Conservation (phyloP, 2,888 invertebrate genomes). For the Hemicrepidius hirtus region DNA sequence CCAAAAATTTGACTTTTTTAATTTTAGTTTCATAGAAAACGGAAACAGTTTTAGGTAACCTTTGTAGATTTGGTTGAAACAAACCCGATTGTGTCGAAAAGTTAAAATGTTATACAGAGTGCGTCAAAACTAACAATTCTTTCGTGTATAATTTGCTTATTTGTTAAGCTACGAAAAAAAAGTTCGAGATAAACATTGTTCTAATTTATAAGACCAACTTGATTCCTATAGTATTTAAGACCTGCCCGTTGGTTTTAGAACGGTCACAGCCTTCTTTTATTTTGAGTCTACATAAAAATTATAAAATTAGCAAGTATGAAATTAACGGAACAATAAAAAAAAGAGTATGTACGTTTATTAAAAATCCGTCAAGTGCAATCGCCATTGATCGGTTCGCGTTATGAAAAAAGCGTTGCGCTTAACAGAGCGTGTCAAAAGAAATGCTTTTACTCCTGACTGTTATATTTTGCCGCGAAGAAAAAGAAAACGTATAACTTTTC, state of each 20-base stretch:
- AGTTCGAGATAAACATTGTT: too few species aligned
- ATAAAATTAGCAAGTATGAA: conserved; percentile 19
- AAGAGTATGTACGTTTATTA: neutral
- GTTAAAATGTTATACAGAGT: too few species aligned
- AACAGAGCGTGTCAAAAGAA: conserved; percentile 40
- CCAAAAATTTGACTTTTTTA: too few species aligned
- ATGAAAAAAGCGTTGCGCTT: conserved; percentile 26
- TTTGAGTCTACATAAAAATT: neutral
- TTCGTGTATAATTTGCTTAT: too few species aligned
- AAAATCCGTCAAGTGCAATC: conserved; percentile 16
- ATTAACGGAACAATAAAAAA: conserved; percentile 13
- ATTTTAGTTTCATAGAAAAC: too few species aligned
- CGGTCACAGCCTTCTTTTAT: neutral
- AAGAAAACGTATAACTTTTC: conserved; percentile 9
- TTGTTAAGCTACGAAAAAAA: too few species aligned
- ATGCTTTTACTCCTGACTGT: conserved; percentile 34
- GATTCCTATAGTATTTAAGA: too few species aligned
- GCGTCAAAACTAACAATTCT: too few species aligned
- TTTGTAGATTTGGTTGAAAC: too few species aligned
- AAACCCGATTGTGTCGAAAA: too few species aligned
- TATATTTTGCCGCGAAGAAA: conserved; percentile 8
- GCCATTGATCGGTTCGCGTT: conserved; percentile 17
- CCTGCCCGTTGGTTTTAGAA: neutral
- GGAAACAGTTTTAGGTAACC: too few species aligned
- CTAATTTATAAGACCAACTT: too few species aligned